Percentiles rank a stretch among this genome's conserved stretches.
phyloP scores from a whole-genome alignment of 2,888 invertebrate species.

The Rhagophthalmus giganteus region DNA sequence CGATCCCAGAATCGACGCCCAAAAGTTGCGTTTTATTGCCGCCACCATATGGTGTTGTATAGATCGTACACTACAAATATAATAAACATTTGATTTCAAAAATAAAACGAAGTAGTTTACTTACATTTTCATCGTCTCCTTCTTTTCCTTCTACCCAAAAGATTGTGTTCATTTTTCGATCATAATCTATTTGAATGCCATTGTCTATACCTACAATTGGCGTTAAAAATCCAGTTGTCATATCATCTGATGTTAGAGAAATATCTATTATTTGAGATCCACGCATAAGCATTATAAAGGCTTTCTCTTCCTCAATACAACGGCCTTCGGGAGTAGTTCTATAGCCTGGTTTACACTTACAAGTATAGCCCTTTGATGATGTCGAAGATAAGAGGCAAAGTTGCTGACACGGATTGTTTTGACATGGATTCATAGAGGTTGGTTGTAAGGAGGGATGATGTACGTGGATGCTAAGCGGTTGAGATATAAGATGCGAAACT shows the following conservation, averaged over 20 bases:
- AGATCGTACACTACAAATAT: constrained; percentile 75
- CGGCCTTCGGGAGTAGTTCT: constrained; percentile 67
- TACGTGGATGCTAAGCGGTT: constrained; percentile 93
- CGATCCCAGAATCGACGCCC: constrained; percentile 79
- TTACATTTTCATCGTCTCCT: constrained; percentile 70
- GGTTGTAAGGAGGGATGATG: constrained; percentile 95
- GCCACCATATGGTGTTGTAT: constrained; percentile 80
- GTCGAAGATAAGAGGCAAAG: constrained; percentile 88
- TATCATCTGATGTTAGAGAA: constrained; percentile 74
- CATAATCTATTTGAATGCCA: constrained; percentile 89
- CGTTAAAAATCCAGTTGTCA: constrained; percentile 76
- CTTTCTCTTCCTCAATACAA: constrained; percentile 82
- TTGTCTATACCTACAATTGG: constrained; percentile 88
- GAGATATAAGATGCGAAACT: constrained; percentile 90
- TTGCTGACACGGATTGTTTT: constrained; percentile 76
- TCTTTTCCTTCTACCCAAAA: constrained; percentile 86
- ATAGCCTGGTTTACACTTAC: constrained; percentile 90
- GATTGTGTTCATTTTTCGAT: constrained; percentile 79
- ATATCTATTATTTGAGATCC: constrained; percentile 88
- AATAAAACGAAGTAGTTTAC: constrained; percentile 23
- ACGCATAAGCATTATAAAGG: constrained; percentile 88
- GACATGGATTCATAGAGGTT: constrained; percentile 75
- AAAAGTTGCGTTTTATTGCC: constrained; percentile 83
- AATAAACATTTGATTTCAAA: not conserved
- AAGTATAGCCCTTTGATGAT: constrained; percentile 70